These are phyloP conservation scores for Amphiprion ocellaris DNA, from an alignment of 2,113 vertebrate genomes.

Conservation along the genomic window DNA sequence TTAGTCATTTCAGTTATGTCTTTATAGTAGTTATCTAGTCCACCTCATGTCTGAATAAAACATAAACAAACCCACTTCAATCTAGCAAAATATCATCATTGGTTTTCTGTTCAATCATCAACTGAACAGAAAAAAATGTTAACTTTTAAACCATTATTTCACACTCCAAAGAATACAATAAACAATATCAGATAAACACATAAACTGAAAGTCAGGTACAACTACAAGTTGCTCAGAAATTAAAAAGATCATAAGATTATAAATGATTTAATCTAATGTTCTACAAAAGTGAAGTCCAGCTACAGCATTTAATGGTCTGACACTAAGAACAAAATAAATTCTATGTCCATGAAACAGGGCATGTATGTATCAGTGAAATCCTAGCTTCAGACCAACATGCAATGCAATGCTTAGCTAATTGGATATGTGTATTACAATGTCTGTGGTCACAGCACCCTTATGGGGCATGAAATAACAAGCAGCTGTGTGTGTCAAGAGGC, in stretches of 20 bases:
- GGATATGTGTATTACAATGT: slow-evolving; percentile 85
- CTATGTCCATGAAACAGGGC: neutral
- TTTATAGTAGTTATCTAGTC: too few relatives aligned
- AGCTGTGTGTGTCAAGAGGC: slow-evolving; percentile 78
- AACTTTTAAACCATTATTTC: too few relatives aligned
- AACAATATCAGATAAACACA: neutral
- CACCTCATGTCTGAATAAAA: too few relatives aligned
- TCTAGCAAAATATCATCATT: too few relatives aligned
- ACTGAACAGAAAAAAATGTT: too few relatives aligned
- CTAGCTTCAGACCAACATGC: slow-evolving; percentile 66
- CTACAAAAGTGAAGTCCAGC: neutral
- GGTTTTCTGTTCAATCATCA: too few relatives aligned
- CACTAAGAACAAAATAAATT: slow-evolving; percentile 27
- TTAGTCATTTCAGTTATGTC: too few relatives aligned
- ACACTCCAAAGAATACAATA: too few relatives aligned
- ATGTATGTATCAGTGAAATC: slow-evolving; percentile 59
- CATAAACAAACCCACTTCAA: too few relatives aligned
- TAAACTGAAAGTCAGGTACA: neutral
- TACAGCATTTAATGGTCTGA: neutral
- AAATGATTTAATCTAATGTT: neutral
- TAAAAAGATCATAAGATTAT: neutral
- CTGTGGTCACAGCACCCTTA: slow-evolving; percentile 82
- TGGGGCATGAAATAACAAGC: slow-evolving; percentile 86
- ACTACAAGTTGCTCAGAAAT: too few relatives aligned
- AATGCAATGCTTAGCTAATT: slow-evolving; percentile 82